Percentiles rank a stretch among this genome's conserved stretches.
Evolutionary conservation across 1,140 invertebrate species (phyloP).

Genomic region (Bombus fervidus): DNA sequence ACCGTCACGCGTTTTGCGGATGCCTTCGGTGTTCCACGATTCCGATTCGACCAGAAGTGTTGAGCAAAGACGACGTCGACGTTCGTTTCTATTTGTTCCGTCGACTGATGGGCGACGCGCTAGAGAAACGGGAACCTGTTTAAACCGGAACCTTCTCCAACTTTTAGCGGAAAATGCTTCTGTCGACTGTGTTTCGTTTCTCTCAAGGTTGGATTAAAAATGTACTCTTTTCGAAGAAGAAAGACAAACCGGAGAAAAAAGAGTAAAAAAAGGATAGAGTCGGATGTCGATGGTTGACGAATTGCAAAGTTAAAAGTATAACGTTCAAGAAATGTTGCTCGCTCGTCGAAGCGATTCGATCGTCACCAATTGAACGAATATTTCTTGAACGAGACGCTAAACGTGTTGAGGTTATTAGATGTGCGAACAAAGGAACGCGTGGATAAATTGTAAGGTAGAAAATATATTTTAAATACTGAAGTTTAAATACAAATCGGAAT

Average conservation of each 20-base stretch:
- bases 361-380: not conserved
- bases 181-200: too few relatives aligned
- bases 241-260: too few relatives aligned
- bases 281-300: not conserved
- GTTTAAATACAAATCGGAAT: too few relatives aligned
- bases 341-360: not conserved
- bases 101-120: not conserved
- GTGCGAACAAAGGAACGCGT: too few relatives aligned
- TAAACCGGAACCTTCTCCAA: not conserved
- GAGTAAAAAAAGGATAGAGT: not conserved
- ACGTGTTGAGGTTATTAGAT: too few relatives aligned
- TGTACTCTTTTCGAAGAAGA: too few relatives aligned
- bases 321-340: too few relatives aligned
- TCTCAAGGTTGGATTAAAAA: too few relatives aligned
- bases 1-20: not conserved
- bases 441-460: too few relatives aligned
- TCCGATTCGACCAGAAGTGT: constrained; percentile 14
- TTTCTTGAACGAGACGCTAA: not conserved
- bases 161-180: too few relatives aligned
- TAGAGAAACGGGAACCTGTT: not conserved
- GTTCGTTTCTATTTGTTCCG: constrained; percentile 21
- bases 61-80: not conserved
- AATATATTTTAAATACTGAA: too few relatives aligned
- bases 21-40: not conserved
- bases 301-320: too few relatives aligned